Base-by-base conservation (phyloP, 2,797 vertebrate genomes). In the Paedocypris micromegethes region DNA sequence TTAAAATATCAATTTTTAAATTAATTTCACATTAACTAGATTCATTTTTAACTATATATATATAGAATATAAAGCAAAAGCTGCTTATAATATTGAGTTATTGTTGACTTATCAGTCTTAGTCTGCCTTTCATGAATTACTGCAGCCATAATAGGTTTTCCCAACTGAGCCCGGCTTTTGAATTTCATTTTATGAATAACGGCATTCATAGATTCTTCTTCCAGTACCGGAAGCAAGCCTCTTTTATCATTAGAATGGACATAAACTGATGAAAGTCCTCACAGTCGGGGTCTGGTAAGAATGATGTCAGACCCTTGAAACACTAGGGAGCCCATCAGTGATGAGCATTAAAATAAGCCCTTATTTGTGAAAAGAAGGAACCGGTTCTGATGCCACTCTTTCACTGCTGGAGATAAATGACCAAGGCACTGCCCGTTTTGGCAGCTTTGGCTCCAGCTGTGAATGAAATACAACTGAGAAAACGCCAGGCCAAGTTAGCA, bases 301-400 rank as follows among this genome's bases (percentile, higher is more conserved):
- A 49, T 23, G 59, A 47, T 68, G 47, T 68, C 45, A 52, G 64
- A 37, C 37, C 51, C 45, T 67, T 37, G 5, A 55, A 3, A 56
- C 53, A 59, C 71, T 46, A 70, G 39, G 58, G 66, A 70, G 66
- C 6, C 41, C 4, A 37, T 58, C 43, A 68, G 70, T 74, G 67
- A 59, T 38, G 55, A 44, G 64, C 39, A 41, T 59, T 63, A 68
- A 44, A 62, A 38, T 44, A 3, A n/a, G 53, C 50, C 58, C 38
- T 50, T 43, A 48, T 38, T 64, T 8, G 8, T 54, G 9, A 58
- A 9, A 46, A 55, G 39, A 38, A 55, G 64, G 67, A 79, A 64
- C 82, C 79, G 77, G 80, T 84, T 81, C 78, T 64, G 77, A 78
- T 75, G 74, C 72, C 77, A 81, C 79, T 82, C 76, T 40, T 41